Conservation (phyloP, 2,797 vertebrate species). For the Petrocephalus sullivani region DNA sequence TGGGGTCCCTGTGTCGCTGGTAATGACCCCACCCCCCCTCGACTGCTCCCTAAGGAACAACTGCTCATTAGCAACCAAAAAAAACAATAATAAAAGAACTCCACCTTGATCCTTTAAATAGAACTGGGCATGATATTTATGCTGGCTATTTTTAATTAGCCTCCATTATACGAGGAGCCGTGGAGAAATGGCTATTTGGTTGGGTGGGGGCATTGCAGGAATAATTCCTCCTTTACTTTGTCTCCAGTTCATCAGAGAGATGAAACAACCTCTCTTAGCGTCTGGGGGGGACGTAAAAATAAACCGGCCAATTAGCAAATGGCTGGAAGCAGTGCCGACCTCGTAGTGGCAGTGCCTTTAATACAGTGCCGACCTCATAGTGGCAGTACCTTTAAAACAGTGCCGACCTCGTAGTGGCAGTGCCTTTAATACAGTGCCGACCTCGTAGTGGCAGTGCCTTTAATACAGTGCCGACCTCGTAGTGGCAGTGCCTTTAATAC, state of each 20-base stretch:
- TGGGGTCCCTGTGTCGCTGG: constrained; percentile 38
- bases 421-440: constrained; percentile 33
- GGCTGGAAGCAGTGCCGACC: constrained; percentile 32
- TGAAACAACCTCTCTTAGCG: constrained; percentile 36
- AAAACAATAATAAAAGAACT: constrained; percentile 34
- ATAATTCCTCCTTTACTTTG: constrained; percentile 35
- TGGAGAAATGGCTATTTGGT: constrained; percentile 26
- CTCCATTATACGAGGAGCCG: constrained; percentile 48
- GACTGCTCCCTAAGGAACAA: constrained; percentile 34
- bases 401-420: constrained; percentile 31
- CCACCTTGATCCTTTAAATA: constrained; percentile 33
- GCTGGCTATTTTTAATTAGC: constrained; percentile 39
- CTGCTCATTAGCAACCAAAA: constrained; percentile 34
- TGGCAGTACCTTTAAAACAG: constrained; percentile 33
- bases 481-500: constrained; percentile 32
- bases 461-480: constrained; percentile 30
- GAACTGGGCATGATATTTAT: constrained; percentile 31
- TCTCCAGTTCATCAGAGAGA: constrained; percentile 34
- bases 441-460: not conserved
- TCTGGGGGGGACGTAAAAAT: constrained; percentile 28
- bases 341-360: too few relatives aligned
- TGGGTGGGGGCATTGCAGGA: constrained; percentile 23
- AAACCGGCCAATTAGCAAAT: constrained; percentile 35
- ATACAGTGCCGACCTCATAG: constrained; percentile 32
- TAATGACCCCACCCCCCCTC: constrained; percentile 28